These are phyloP conservation scores for Catharus bicknelli DNA, from an alignment of 2,113 vertebrate species.

Conservation along the genomic window DNA sequence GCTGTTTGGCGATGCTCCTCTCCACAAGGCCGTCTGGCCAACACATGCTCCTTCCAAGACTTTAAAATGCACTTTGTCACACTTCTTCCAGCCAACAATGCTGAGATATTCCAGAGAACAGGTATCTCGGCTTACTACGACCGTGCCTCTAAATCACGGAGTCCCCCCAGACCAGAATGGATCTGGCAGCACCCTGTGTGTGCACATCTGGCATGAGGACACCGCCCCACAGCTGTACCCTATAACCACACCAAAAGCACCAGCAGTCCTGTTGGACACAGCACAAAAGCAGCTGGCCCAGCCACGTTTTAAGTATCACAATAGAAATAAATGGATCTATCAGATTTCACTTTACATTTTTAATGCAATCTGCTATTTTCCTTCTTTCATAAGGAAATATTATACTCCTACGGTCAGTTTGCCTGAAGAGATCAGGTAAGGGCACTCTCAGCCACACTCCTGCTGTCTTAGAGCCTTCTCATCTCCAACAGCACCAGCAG, in stretches of 20 bases:
- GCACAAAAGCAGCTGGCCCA: neutral
- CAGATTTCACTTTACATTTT: constrained; percentile 1
- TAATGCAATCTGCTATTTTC: neutral
- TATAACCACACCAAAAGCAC: neutral
- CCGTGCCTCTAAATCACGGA: neutral
- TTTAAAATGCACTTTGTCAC: constrained; percentile 12
- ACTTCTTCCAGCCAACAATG: neutral
- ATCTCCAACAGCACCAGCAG: neutral
- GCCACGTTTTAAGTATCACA: neutral
- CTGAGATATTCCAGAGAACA: neutral
- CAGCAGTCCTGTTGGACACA: neutral
- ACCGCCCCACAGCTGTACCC: neutral
- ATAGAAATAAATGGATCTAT: neutral
- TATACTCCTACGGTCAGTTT: neutral
- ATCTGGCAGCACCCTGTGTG: neutral
- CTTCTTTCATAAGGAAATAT: neutral
- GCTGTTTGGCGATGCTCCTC: neutral
- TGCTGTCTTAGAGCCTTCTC: neutral
- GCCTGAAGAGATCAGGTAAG: neutral
- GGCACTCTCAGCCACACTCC: neutral
- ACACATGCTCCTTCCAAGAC: constrained; percentile 31
- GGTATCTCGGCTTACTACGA: neutral
- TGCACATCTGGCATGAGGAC: neutral
- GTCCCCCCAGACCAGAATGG: neutral
- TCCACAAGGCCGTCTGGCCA: constrained; percentile 1